Base-by-base conservation (phyloP, 2,888 invertebrate genomes). In the Eupithecia pulchellata region DNA sequence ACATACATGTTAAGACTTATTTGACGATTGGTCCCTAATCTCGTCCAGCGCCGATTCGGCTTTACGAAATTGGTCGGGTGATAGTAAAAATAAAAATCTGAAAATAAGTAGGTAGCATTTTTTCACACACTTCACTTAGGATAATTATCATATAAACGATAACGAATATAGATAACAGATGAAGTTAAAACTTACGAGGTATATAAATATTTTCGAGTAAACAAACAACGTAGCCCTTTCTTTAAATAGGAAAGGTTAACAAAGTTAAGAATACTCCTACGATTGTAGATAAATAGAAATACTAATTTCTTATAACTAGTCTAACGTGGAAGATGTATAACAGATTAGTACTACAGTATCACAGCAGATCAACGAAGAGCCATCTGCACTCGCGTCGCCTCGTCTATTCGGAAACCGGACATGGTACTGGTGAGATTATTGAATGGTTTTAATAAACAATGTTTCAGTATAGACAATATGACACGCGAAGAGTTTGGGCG, bases 21-120 rank as follows among this genome's bases (percentile, higher is more conserved):
- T 87, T 89, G 85, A 84, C 86, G 90, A 89, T 89, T 80, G 81
- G 81, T 89, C 89, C 93, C 92, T 92, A 93, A 85, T 83, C 88
- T 85, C 88, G 84, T 85, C 85, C 86, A 83, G 88, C 83, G 85
- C 84, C 83, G 84, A 81, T 86, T 82, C 84, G 88, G 85, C 83
- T 81, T 86, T 88, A 91, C 87, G 89, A 90, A 88, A 90, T 91
- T 90, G 90, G 89, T 92, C 90, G 83, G 93, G 92, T 88, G 90
- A 91, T 88, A 92, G 89, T 89, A 92, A 93, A 93, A 93, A 92
- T 91, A 93, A 94, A 93, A 94, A 93, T 92, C 93, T 93, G 92
- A 93, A 93, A 93, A 92, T 93, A 93, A 93, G 89, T 92, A 91
- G 88, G 92, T 90, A 93, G 91, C 85, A 91, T 93, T 93, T 93